A percentile compares a stretch with the other conserved stretches of the same genome.
These are phyloP conservation scores for Chionoecetes opilio DNA, from an alignment of 1,140 invertebrate species.

Conservation along the genomic window DNA sequence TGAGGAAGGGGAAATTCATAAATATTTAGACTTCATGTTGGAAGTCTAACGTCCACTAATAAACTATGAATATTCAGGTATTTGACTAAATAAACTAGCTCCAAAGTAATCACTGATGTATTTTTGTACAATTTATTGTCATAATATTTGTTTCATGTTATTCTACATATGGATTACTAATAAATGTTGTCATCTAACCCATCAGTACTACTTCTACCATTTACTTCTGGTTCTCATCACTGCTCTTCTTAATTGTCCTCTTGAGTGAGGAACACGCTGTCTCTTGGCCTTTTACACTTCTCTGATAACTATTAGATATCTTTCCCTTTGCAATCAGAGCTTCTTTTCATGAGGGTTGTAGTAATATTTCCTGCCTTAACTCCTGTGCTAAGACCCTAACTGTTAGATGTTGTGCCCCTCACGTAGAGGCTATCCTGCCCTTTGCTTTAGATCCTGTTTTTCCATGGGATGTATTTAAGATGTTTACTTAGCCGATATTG, in stretches of 20 bases:
- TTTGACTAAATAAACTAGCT: conserved; percentile 78
- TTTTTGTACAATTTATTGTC: conserved; percentile 79
- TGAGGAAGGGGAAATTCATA: conserved; percentile 75
- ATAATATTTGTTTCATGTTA: conserved; percentile 79
- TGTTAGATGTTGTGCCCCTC: conserved; percentile 75
- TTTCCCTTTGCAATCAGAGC: conserved; percentile 51
- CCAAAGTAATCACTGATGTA: conserved; percentile 79
- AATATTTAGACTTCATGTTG: conserved; percentile 74
- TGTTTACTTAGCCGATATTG: conserved; percentile 73
- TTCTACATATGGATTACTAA: conserved; percentile 72
- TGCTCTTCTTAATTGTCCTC: conserved; percentile 49
- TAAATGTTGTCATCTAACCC: conserved; percentile 70
- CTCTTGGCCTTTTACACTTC: background rate
- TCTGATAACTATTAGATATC: conserved; percentile 29
- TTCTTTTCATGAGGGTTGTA: conserved; percentile 73
- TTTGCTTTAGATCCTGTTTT: conserved; percentile 75
- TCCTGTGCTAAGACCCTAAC: conserved; percentile 73
- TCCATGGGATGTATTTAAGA: conserved; percentile 69
- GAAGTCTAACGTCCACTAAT: conserved; percentile 76
- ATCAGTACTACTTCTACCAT: conserved; percentile 59
- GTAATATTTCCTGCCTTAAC: conserved; percentile 76
- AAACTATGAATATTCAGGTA: conserved; percentile 79
- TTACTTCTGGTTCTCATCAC: conserved; percentile 57
- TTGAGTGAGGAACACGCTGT: background rate
- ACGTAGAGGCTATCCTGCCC: conserved; percentile 75